Conservation (phyloP, 2,113 vertebrate species). For the Tragelaphus buxtoni region DNA sequence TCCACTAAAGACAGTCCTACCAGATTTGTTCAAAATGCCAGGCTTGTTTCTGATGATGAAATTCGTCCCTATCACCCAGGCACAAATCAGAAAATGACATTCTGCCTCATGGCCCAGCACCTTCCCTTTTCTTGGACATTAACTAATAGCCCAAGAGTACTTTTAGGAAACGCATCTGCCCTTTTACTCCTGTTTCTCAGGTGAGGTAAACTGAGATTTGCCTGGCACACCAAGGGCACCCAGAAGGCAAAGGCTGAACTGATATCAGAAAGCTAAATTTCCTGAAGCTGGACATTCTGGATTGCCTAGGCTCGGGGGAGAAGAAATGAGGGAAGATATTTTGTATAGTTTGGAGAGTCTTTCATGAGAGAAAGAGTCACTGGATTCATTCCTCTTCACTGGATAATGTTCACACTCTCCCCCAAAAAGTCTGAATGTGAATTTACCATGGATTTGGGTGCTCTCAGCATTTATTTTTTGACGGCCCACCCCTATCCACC, state of each 20-base stretch:
- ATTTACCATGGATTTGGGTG: background rate
- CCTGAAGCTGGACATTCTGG: background rate
- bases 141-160: background rate
- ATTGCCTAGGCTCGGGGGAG: background rate
- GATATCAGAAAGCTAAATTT: background rate
- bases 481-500: too few relatives aligned
- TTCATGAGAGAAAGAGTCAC: background rate
- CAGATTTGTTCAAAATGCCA: background rate
- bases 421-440: background rate
- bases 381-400: background rate
- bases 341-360: background rate
- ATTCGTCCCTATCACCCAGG: background rate
- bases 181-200: background rate
- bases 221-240: background rate
- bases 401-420: background rate
- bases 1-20: background rate
- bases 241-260: background rate
- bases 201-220: background rate
- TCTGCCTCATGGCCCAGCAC: background rate
- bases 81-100: background rate
- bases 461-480: background rate
- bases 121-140: background rate
- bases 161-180: background rate
- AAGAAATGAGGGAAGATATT: background rate
- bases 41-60: background rate